These are phyloP conservation scores for Gymnosoma rotundatum DNA, from an alignment of 2,888 invertebrate genomes.

Conservation along the genomic window DNA sequence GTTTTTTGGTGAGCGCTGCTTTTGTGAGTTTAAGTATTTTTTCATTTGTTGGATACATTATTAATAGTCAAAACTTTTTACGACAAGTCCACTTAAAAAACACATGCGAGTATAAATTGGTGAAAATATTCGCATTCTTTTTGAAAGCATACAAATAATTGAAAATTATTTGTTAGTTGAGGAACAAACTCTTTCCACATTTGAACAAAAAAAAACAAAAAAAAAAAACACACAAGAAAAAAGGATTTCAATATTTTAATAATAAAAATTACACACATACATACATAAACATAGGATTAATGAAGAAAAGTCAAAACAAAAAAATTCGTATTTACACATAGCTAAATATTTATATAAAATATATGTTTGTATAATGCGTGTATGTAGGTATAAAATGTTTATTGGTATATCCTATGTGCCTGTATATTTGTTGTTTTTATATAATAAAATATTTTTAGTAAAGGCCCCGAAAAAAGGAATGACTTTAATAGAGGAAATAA, in stretches of 20 bases:
- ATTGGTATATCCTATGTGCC: neutral
- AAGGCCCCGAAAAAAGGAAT: slow-evolving; percentile 61
- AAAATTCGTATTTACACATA: slow-evolving; percentile 20
- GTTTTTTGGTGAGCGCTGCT: neutral
- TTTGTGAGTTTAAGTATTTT: neutral
- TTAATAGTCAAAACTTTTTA: slow-evolving; percentile 62
- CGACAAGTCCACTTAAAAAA: slow-evolving; percentile 61
- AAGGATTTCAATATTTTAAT: too few species aligned
- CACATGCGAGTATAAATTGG: slow-evolving; percentile 54
- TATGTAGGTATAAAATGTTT: neutral
- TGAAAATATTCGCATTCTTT: slow-evolving; percentile 48
- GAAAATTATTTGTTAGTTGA: slow-evolving; percentile 48
- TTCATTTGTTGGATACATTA: slow-evolving; percentile 44
- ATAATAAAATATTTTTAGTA: slow-evolving; percentile 62
- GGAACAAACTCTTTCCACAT: neutral
- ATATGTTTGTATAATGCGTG: neutral
- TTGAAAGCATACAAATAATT: slow-evolving; percentile 42
- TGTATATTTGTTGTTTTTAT: slow-evolving; percentile 51
- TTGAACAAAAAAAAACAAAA: slow-evolving; percentile 31
- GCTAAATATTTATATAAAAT: neutral
- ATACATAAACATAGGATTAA: neutral
- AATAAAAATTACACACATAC: neutral
- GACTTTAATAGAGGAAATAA: slow-evolving; percentile 45
- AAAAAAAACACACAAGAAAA: slow-evolving; percentile 15
- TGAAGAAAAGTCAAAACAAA: slow-evolving; percentile 35